Evolutionary conservation across 2,797 vertebrate genomes (phyloP).

Genomic region (Macropus fuliginosus): DNA sequence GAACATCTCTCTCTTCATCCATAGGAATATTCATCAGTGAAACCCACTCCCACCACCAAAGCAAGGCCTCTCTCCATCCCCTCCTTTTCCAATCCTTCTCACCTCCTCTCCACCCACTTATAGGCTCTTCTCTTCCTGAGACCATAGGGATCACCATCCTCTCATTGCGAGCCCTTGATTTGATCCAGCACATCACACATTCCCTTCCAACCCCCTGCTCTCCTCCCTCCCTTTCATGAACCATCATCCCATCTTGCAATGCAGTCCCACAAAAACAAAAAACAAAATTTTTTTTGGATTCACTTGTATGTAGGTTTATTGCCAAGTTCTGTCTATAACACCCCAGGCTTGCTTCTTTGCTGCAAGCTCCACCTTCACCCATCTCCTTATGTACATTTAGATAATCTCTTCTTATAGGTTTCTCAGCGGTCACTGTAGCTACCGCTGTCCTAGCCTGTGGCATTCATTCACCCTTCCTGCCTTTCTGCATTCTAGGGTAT

Average conservation of each 20-base stretch:
- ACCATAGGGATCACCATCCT: neutral
- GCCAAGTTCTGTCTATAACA: neutral
- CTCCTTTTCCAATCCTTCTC: neutral
- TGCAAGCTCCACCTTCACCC: neutral
- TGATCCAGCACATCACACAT: neutral
- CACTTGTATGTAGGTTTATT: neutral
- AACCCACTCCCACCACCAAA: neutral
- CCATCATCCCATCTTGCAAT: neutral
- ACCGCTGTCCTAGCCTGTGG: neutral
- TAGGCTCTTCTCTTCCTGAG: too few relatives aligned
- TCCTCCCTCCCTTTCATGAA: neutral
- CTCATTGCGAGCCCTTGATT: neutral
- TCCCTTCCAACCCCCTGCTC: neutral
- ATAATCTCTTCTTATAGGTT: neutral
- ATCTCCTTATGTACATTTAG: neutral
- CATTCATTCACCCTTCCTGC: neutral
- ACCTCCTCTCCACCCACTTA: neutral
- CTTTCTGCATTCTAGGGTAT: neutral
- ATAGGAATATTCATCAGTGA: neutral
- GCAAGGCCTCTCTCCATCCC: too few relatives aligned
- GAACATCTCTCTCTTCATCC: neutral
- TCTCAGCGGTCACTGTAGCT: neutral
- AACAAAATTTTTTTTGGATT: neutral
- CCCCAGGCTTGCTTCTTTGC: neutral
- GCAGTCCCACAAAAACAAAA: too few relatives aligned